Base-by-base conservation (phyloP, 2,888 invertebrate genomes). In the Spatulosminthurus flaviceps region DNA sequence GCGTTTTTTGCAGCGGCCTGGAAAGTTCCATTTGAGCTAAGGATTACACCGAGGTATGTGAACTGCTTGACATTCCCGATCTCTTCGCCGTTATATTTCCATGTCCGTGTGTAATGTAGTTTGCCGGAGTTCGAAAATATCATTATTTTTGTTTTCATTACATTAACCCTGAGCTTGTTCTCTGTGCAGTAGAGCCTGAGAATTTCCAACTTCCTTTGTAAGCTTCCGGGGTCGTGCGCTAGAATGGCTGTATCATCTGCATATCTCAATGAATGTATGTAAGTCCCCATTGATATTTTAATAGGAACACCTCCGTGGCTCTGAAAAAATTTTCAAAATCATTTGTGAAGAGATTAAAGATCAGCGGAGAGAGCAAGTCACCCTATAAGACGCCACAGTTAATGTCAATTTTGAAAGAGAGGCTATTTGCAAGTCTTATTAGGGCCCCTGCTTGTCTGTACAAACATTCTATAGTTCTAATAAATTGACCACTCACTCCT, bases 401-500 rank as follows among this genome's bases (percentile, higher is more conserved):
- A 16, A 72, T 41, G 0, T 24, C 19, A 24, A 72, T n/a, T 22
- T 19, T 41, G 9, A 13, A 26, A 1, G 72, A 43, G 24, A 41
- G 72, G 19, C 51, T 42, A 0, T 43, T 51, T 5, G 0, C 13
- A 0, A 28, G 24, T 67, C 67, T 22, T 41, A 64, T 41, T 13
- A 21, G 21, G 28, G 11, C 1, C 0, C 21, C 28, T 24, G 76
- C 76, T 1, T 43, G 22, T n/a, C 26, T 42, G 34, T 77, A 77
- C n/a, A 77, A 1, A 29, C 4, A 42, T 26, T 1, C 9, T 24
- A 67, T 7, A 24, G 42, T 19, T n/a, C 26, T 22, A 0, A 77
- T 42, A 0, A 43, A n/a, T 24, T 77, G 41, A 0, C 43, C 29
- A 34, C 67, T 77, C 0, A 77, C 16, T 19, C 67, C 76, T 13